Base-by-base conservation (phyloP, 53 echinoderm and acorn worm genomes). In the Paracentrotus lividus region DNA sequence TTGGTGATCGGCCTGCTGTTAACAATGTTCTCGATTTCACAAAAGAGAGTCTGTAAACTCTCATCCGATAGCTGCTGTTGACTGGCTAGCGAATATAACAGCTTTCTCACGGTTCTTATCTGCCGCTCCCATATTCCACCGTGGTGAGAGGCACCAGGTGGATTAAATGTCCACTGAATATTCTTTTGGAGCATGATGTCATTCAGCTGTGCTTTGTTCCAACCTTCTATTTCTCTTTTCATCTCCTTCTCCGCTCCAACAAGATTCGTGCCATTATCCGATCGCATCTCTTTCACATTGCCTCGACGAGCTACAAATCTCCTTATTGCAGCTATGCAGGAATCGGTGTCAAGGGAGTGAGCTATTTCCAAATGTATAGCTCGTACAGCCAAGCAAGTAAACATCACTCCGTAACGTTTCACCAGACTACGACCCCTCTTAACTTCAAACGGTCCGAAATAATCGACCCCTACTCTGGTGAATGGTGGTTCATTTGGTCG, bases 321-420 rank as follows among this genome's bases (percentile, higher is more conserved):
- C 56, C 95, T 90, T 5, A 96, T 34, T 5, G 93, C 96, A 59
- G 88, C 90, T 2, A 96, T 66, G 54, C 93, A 95, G 10, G 94
- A 88, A 12, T 91, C 92, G 27, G 94, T 90, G 49, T 95, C 96
- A 3, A 94, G 29, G 15, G 95, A 47, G 56, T 93, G 86, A 52
- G 93, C 52, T 18, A 90, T 86, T 51, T 96, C 96, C 51, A 95
- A 84, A 60, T 95, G 95, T 16, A 96, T 60, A 12, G 95, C 96
- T 90, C 95, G 93, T 12, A 91, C 85, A 18, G 49, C 69, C 3
- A 96, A 44, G 49, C 96, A 95, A 34, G 96, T 94, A 53, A 94
- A 96, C 38, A 96, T 55, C 3, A 95, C 66, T 13, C 96, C 96
- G 43, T 95, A 96, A 42, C 95, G 84, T 57, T 96, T 96, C 31